These are phyloP conservation scores for Antigone vipio DNA, from an alignment of 2,113 vertebrate genomes.

Conservation along the genomic window DNA sequence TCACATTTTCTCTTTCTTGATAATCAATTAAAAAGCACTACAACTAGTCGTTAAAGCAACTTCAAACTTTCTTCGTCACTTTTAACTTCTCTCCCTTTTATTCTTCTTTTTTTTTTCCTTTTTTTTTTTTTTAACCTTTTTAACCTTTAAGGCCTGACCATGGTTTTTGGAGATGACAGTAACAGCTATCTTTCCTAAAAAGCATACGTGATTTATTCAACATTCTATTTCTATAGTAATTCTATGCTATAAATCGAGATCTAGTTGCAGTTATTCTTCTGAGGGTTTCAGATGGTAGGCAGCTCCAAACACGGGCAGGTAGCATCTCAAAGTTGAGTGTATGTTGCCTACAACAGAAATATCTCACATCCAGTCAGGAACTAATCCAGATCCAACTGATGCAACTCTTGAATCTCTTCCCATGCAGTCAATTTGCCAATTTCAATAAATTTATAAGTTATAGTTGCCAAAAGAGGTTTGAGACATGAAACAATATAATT, in stretches of 20 bases:
- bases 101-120: not conserved
- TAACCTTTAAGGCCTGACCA: not conserved
- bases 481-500: not conserved
- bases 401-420: conserved; percentile 23
- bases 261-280: not conserved
- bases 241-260: not conserved
- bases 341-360: not conserved
- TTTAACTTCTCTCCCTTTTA: not conserved
- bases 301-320: conserved; percentile 8
- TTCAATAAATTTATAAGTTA: not conserved
- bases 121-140: not conserved
- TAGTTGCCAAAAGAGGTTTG: not conserved
- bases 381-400: not conserved
- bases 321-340: not conserved
- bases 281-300: not conserved
- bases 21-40: not conserved
- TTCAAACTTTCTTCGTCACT: not conserved
- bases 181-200: not conserved
- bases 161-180: not conserved
- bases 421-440: not conserved
- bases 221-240: not conserved
- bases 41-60: not conserved
- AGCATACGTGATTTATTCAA: not conserved
- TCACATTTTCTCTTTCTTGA: not conserved
- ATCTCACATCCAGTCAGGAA: not conserved